phyloP scores from a whole-genome alignment of 30 jellyfish, hydroid and myxozoan genomes.

The Aurelia aurita complex sp. Pacific region DNA sequence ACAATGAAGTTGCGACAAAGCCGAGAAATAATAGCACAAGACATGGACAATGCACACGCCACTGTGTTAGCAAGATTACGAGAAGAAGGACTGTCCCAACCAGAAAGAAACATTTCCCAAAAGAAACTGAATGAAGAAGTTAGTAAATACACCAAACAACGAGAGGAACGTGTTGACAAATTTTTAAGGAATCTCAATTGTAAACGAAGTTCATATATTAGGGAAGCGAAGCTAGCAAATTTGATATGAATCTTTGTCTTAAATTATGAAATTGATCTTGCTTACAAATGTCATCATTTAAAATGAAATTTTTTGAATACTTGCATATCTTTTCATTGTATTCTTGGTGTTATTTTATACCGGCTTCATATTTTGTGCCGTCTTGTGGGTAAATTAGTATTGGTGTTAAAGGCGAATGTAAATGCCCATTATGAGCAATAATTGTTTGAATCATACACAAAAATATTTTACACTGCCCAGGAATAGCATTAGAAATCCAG shows the following conservation, averaged over 20 bases:
- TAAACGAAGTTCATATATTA: constrained; percentile 31
- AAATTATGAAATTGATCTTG: too few species aligned
- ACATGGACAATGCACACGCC: constrained; percentile 18
- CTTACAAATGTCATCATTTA: too few species aligned
- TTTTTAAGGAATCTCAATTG: constrained; percentile 23
- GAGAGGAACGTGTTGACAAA: constrained; percentile 18
- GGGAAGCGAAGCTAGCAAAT: constrained; percentile 3
- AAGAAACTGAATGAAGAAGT: constrained; percentile 11
- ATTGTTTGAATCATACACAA: too few species aligned
- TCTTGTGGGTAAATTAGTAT: too few species aligned
- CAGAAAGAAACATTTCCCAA: constrained; percentile 9
- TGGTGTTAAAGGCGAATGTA: too few species aligned
- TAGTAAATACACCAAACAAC: not conserved
- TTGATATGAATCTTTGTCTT: not conserved
- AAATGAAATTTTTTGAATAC: too few species aligned
- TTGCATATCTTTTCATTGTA: too few species aligned
- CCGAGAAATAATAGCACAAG: constrained; percentile 6
- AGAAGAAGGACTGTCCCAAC: not conserved
- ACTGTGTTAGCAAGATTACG: not conserved
- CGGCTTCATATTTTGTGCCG: too few species aligned
- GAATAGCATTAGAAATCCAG: too few species aligned
- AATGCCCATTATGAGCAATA: too few species aligned
- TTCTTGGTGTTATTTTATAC: too few species aligned
- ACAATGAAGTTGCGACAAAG: constrained; percentile 19
- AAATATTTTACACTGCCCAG: too few species aligned